A percentile compares a stretch with the other conserved stretches of the same genome.
Conservation (phyloP, 2,797 vertebrate genomes). For the Oreonectes daqikongensis region DNA sequence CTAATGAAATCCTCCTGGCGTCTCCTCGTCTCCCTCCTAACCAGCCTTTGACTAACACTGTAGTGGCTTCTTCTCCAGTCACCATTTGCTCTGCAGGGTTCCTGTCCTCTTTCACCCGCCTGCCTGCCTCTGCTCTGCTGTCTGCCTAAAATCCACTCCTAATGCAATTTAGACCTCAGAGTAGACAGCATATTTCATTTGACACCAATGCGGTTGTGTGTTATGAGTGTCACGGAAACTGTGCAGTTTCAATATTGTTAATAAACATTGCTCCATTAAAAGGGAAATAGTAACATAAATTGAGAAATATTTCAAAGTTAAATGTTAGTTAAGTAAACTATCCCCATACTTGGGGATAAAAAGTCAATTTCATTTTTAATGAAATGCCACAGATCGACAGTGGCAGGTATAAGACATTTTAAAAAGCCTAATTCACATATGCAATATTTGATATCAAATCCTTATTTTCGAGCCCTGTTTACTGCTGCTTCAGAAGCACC, state of each 20-base stretch:
- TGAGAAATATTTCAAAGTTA: no score
- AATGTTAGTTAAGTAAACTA: no score
- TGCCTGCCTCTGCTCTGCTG: constrained; percentile 44
- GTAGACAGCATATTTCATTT: background rate
- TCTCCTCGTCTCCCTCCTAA: constrained; percentile 45
- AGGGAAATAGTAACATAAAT: no score
- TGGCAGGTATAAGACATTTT: no score
- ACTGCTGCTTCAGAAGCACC: no score
- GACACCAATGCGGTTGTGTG: background rate
- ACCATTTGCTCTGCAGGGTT: constrained; percentile 18
- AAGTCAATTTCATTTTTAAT: no score
- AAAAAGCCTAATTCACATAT: background rate
- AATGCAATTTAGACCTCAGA: background rate
- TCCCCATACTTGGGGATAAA: no score
- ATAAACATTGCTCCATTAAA: no score
- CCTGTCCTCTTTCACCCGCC: constrained; percentile 7
- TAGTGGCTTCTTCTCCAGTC: constrained; percentile 16
- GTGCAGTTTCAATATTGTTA: no score
- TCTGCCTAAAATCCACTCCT: constrained; percentile 29
- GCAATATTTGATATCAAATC: no score
- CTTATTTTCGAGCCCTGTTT: no score
- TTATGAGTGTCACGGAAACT: background rate
- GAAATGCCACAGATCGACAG: no score
- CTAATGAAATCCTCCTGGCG: constrained; percentile 66
- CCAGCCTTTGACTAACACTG: constrained; percentile 42